Percentiles rank a stretch among this genome's conserved stretches.
These are phyloP conservation scores for Istiophorus platypterus DNA, from an alignment of 2,113 vertebrate species.

Conservation along the genomic window DNA sequence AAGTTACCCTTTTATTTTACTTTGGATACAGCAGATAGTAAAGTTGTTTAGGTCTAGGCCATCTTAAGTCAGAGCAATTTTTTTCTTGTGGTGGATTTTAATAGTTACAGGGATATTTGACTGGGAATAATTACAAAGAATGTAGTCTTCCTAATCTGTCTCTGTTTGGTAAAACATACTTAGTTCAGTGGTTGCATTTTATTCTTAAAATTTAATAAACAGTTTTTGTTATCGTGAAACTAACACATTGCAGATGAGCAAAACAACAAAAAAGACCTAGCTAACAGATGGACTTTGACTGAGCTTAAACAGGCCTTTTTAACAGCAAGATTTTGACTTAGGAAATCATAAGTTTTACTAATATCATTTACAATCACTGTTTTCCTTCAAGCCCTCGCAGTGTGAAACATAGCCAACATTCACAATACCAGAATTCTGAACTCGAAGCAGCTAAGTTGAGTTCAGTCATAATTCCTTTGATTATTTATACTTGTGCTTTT, in stretches of 20 bases:
- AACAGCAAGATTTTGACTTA: too few species aligned
- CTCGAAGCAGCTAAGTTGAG: neutral
- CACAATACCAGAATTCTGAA: neutral
- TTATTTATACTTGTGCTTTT: neutral
- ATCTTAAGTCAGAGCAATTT: conserved; percentile 20
- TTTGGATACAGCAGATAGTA: neutral
- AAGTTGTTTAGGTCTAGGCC: conserved; percentile 2
- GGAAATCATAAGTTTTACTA: too few species aligned
- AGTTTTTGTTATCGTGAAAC: neutral
- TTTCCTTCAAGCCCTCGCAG: too few species aligned
- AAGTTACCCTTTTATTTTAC: conserved; percentile 7
- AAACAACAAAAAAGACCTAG: neutral
- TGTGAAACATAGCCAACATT: too few species aligned
- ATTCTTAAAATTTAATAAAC: neutral
- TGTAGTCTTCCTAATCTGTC: neutral
- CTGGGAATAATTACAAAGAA: neutral
- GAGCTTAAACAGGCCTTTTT: neutral
- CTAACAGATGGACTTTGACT: too few species aligned
- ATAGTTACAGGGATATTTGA: too few species aligned
- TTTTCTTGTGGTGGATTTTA: too few species aligned
- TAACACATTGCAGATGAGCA: neutral
- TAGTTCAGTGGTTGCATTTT: neutral
- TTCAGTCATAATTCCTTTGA: too few species aligned
- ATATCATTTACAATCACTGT: too few species aligned
- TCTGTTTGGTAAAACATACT: neutral